Base-by-base conservation (phyloP, 2,888 invertebrate species). In the Phyllotreta cruciferae region DNA sequence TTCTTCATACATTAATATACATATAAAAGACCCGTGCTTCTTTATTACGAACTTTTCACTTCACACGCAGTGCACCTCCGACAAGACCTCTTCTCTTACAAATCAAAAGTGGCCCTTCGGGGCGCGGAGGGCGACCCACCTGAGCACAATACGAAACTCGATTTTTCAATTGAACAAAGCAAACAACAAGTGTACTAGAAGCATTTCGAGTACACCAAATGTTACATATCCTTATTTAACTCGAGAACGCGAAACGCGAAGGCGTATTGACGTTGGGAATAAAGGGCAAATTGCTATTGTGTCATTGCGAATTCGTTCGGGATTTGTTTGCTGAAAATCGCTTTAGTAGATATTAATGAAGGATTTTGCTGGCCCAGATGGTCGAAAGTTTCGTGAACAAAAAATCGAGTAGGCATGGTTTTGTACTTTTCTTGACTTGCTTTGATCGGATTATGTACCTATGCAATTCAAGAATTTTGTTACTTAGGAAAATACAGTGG, bases 121-220 rank as follows among this genome's bases (percentile, higher is more conserved):
- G 35, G 13, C 57, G 57, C 62, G 34, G 62, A 53, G 62, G 39
- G 62, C 57, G 41, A 53, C 39, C 53, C 56, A 56, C 57, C 57
- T 41, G 42, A 52, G 44, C 37, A 57, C 62, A 62, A 57, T 62
- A 57, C 24, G 24, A 62, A 57, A 62, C 58, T 58, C 58, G 45
- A 50, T 41, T 13, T 41, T 50, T 42, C 62, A 64, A 64, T 60
- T 64, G 64, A 60, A 60, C 64, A 64, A 64, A 64, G 64, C 60
- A 39, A 60, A 44, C 49, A 42, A 62, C 60, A 56, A 64, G 64
- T 64, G 64, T 56, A 60, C 64, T 64, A 60, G 44, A 64, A 55
- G 42, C 44, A 64, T 64, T 64, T 60, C 52, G 34, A 64, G 56
- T 54, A 34, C 53, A 64, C 64, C 64, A 64, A 64, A 58, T 64